phyloP scores from a whole-genome alignment of 2,888 invertebrate species.

The Cryptocheilus praepositus region DNA sequence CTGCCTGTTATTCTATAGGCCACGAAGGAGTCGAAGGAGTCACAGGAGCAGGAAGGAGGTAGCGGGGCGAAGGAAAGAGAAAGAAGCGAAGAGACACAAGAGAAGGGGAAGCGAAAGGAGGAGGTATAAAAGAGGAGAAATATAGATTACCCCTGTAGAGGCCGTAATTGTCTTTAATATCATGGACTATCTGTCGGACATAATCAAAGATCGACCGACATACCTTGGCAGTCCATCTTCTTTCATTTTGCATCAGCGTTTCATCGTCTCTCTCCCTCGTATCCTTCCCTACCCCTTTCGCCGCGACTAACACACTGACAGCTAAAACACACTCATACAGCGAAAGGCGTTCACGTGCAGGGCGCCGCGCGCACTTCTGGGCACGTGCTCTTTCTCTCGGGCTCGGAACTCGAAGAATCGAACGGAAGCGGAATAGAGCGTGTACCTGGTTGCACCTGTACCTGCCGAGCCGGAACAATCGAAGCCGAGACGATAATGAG shows the following conservation, averaged over 20 bases:
- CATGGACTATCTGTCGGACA: conserved; percentile 42
- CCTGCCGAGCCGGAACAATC: conserved; percentile 60
- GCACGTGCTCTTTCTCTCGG: conserved; percentile 13
- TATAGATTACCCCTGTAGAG: conserved; percentile 42
- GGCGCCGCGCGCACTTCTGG: neutral
- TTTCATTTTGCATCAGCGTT: conserved; percentile 20
- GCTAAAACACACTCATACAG: no score
- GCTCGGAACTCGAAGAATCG: conserved; percentile 35
- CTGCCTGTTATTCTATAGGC: conserved; percentile 17
- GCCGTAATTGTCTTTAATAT: conserved; percentile 54
- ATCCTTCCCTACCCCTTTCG: neutral
- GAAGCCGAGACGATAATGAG: conserved; percentile 63
- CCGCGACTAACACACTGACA: neutral
- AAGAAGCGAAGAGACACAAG: conserved; percentile 23
- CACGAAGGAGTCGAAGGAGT: conserved; percentile 9
- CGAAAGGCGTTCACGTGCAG: no score
- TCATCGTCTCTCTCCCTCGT: neutral
- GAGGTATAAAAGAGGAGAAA: conserved; percentile 17
- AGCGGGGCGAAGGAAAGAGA: neutral
- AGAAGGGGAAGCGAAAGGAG: conserved; percentile 16
- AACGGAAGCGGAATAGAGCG: conserved; percentile 51
- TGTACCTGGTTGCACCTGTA: conserved; percentile 58
- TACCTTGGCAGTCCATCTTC: conserved; percentile 29
- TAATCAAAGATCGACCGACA: conserved; percentile 55
- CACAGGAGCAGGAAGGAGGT: neutral